A percentile compares a stretch with the other conserved stretches of the same genome.
phyloP scores from a whole-genome alignment of 92 coral and sea anemone species.

The Umimayanthus chanpuru region DNA sequence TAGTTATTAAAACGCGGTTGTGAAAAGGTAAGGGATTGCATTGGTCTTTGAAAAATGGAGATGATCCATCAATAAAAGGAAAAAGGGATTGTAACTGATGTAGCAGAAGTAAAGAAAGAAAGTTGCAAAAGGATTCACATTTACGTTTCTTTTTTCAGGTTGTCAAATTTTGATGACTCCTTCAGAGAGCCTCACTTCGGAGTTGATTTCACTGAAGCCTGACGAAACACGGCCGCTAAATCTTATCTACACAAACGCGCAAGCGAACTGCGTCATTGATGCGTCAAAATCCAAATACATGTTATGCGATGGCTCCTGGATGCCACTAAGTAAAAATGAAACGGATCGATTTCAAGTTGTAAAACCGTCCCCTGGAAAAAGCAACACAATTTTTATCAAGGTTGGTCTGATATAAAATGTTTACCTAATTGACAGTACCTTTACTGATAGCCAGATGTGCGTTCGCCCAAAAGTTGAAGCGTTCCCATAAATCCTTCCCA shows the following conservation, averaged over 20 bases:
- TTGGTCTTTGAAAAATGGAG: no score
- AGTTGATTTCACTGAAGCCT: slow-evolving; percentile 4
- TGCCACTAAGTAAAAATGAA: not conserved
- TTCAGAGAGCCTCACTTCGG: not conserved
- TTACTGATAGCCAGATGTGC: no score
- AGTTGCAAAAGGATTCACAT: no score
- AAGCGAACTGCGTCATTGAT: slow-evolving; percentile 8
- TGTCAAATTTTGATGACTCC: not conserved
- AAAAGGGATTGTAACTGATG: no score
- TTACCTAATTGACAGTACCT: no score
- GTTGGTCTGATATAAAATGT: not conserved
- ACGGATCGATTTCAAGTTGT: slow-evolving; percentile 6
- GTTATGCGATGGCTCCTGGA: slow-evolving; percentile 30
- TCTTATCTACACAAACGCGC: not conserved
- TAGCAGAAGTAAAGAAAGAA: no score
- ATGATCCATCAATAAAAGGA: no score
- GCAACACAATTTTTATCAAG: not conserved
- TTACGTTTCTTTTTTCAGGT: not conserved
- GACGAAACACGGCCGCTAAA: not conserved
- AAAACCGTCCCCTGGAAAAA: not conserved
- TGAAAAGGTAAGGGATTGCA: no score
- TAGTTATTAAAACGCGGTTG: no score
- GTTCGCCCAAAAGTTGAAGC: no score
- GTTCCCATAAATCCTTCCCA: no score
- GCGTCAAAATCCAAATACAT: slow-evolving; percentile 6